phyloP scores from a whole-genome alignment of 2,113 vertebrate species.

The Poeciliopsis prolifica region DNA sequence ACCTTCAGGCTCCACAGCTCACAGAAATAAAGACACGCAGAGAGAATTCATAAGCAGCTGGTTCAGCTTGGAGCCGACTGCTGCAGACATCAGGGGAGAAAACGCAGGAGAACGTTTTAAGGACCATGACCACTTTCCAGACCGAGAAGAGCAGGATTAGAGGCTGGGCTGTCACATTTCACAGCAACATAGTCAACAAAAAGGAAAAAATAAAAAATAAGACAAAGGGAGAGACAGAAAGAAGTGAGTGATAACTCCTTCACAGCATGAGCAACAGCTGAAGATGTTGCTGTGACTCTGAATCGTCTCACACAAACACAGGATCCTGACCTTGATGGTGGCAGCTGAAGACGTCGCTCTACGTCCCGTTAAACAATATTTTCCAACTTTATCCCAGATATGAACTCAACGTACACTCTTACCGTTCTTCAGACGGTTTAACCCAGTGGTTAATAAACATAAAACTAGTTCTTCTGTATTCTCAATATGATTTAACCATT shows the following conservation, averaged over 20 bases:
- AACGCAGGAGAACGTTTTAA: constrained; percentile 16
- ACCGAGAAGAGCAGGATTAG: constrained; percentile 4
- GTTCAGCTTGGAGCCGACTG: constrained; percentile 48
- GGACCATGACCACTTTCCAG: constrained; percentile 9
- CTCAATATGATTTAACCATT: too few relatives aligned
- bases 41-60: constrained; percentile 69
- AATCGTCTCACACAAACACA: constrained; percentile 42
- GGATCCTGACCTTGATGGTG: constrained; percentile 46
- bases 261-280: constrained; percentile 63
- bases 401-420: neutral
- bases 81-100: constrained; percentile 25
- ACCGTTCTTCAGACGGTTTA: neutral
- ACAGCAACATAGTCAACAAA: neutral
- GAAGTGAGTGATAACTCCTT: constrained; percentile 41
- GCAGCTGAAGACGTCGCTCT: constrained; percentile 67
- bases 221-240: constrained; percentile 1
- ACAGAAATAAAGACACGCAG: constrained; percentile 34
- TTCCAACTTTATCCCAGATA: constrained; percentile 4
- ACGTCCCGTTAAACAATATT: constrained; percentile 16
- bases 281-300: constrained; percentile 67
- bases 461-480: too few relatives aligned
- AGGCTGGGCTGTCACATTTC: neutral
- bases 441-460: neutral
- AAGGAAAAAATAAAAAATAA: neutral
- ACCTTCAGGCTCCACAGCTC: constrained; percentile 64